Base-by-base conservation (phyloP, 1,140 invertebrate genomes). In the Scylla paramamosain region DNA sequence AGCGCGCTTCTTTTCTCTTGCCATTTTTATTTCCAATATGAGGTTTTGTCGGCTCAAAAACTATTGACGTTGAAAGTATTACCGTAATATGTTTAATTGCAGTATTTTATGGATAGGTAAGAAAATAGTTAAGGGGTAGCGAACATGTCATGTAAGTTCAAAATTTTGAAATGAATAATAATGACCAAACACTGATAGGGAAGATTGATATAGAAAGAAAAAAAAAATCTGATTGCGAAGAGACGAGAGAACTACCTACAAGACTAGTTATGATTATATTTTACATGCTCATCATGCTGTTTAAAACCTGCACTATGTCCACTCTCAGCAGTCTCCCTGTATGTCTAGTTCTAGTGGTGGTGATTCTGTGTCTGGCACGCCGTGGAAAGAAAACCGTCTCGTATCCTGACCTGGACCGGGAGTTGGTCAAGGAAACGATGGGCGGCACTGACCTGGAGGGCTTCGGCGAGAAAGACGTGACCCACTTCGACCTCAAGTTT, bases 401-500 rank as follows among this genome's bases (percentile, higher is more conserved):
- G 0, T 95, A 95, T 83, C 96, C 96, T 7, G 94, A 96, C 82
- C 92, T 95, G 46, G 92, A 95, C 67, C 29, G 87, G 28, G 94
- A 96, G n/a, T 89, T 96, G 59, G 96, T 96, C 2, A 96, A 96
- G 90, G 94, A 96, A 90, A 96, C 96, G 32, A 94, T 96, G 83
- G 96, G 96, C 12, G 92, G 92, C 31, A 95, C 94, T n/a, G 95
- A 96, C 90, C 28, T 96, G 67, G 96, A 96, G 31, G 96, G 96
- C 25, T 96, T 95, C 83, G 96, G 95, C 0, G 96, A 96, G 93
- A 96, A 96, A 82, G 96, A 96, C 45, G 94, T 95, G 86, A 96
- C 96, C 28, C 93, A 96, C 88, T 96, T 95, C n/a, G 94, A 96
- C 67, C 94, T 96, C 83, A 96, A 96, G 92, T 95, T 96, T 45